A percentile compares a stretch with the other conserved stretches of the same genome.
phyloP scores from a whole-genome alignment of 1,140 invertebrate species.

The Gyrodactylus salaris region DNA sequence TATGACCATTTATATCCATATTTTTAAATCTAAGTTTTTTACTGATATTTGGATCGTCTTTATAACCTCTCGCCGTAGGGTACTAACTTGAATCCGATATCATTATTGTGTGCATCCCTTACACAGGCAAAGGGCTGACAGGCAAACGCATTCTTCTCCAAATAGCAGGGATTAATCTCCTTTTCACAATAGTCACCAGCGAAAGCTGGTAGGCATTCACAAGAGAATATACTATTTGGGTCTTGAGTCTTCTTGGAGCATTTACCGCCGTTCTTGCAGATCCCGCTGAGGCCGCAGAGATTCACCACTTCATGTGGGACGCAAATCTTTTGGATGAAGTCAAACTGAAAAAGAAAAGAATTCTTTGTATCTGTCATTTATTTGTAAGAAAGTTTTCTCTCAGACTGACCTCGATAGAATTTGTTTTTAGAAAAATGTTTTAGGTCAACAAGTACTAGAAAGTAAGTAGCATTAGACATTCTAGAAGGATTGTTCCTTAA shows the following conservation, averaged over 20 bases:
- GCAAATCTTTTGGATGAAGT: not conserved
- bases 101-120: not conserved
- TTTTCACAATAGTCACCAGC: not conserved
- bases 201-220: not conserved
- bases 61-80: no score
- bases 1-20: no score
- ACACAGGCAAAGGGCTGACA: not conserved
- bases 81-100: not conserved
- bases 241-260: not conserved
- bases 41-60: no score
- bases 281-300: not conserved
- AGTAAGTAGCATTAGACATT: no score
- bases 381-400: no score
- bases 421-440: no score
- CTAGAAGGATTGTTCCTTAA: no score
- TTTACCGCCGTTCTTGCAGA: not conserved
- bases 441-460: no score
- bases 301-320: not conserved
- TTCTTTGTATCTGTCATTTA: no score
- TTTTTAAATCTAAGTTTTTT: no score
- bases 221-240: not conserved
- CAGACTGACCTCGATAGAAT: no score
- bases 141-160: not conserved
- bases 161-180: not conserved
- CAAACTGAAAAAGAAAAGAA: not conserved